Base-by-base conservation (phyloP, 2,113 vertebrate species). In the Pelmatolapia mariae region DNA sequence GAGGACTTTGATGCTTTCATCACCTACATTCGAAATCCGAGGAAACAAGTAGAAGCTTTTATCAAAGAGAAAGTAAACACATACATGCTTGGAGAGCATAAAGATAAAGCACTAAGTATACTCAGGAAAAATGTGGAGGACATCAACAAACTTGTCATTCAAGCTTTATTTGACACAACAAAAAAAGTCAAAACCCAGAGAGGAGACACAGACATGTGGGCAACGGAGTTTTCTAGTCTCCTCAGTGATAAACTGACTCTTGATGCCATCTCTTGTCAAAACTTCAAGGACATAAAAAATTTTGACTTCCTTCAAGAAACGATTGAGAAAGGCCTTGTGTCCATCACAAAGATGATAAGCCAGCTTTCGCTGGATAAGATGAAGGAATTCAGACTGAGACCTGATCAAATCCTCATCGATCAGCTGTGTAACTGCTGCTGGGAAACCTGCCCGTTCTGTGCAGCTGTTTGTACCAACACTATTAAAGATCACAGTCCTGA, bases 381-480 rank as follows among this genome's bases (percentile, higher is more conserved):
- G 5, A 13, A 73, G 22, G 7, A 87, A 13, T 82, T 50, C 68
- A 82, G 59, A 7, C 1, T 71, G 24, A 68, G 80, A 24, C 71
- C 92, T 66, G 92, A 92, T n/a, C 8, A 92, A 57, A 94, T 95
- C 88, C 86, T 95, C 19, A 92, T 94, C 2, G 73, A 92, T 18
- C 94, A 94, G 29, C 82, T 95, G 61, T 94, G 93, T 43, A 19
- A 63, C 4, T 94, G 95, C 78, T 96, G 95, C 89, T 96, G 95
- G 95, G 92, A 85, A 56, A 86, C 10, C 13, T 96, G 95, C 85
- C 95, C 95, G 3, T 95, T 95, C 87, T 96, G 94, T 90, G 50
- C 66, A 38, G 92, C 95, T 53, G 89, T 95, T 89, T 95, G 95
- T 22, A 94, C 90, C 26, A 93, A 94, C 91, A 92, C 92, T 1